These are phyloP conservation scores for Amblyraja radiata DNA, from an alignment of 2,797 vertebrate genomes.

Conservation along the genomic window DNA sequence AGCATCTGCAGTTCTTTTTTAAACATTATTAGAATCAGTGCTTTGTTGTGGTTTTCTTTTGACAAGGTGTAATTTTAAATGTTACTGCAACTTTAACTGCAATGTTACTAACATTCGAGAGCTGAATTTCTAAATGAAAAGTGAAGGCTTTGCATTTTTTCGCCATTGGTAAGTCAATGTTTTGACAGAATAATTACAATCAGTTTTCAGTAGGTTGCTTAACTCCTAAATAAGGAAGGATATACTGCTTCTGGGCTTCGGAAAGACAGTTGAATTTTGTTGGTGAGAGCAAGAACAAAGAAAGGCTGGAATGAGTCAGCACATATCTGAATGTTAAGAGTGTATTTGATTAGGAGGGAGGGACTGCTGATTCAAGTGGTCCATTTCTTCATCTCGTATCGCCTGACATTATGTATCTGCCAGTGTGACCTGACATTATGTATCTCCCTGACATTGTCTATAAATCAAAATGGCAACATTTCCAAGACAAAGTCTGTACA, in stretches of 20 bases:
- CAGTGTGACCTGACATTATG: too few species aligned
- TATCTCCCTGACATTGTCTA: neutral
- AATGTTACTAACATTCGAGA: constrained; percentile 9
- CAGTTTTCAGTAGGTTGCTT: neutral
- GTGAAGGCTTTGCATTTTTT: neutral
- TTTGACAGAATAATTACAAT: neutral
- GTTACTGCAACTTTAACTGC: neutral
- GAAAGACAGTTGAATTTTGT: neutral
- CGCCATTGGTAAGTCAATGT: neutral
- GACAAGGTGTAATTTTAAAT: neutral
- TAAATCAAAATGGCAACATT: neutral
- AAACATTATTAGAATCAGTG: neutral
- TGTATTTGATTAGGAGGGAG: neutral
- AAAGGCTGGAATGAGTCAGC: neutral
- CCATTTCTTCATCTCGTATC: neutral
- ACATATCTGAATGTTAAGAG: too few species aligned
- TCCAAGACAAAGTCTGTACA: neutral
- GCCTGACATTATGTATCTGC: neutral
- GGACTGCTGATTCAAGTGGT: neutral
- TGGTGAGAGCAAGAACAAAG: neutral
- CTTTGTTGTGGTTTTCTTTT: neutral
- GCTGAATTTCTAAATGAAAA: neutral
- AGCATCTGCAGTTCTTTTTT: too few species aligned
- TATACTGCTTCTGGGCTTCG: neutral
- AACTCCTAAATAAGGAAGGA: neutral